Percentiles rank a stretch among this genome's conserved stretches.
phyloP scores from a whole-genome alignment of 2,797 vertebrate genomes.

The Sebastes glaucus region DNA sequence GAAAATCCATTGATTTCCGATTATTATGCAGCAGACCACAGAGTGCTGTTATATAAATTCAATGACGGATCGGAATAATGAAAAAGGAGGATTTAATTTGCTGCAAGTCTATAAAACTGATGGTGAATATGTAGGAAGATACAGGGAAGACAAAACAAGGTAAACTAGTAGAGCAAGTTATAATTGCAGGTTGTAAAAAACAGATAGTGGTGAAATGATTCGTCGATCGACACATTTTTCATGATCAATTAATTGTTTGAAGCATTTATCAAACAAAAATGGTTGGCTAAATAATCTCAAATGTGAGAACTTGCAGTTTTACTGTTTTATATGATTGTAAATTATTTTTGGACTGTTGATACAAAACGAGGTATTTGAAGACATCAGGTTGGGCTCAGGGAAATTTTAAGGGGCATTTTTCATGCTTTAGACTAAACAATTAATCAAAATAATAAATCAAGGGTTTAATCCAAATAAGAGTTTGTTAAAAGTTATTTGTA shows the following conservation, averaged over 20 bases:
- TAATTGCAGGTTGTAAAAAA: not conserved
- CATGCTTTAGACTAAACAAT: not conserved
- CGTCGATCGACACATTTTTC: not conserved
- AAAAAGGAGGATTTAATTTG: not conserved
- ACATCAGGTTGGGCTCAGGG: not conserved
- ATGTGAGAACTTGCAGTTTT: not conserved
- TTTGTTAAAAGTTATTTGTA: not conserved
- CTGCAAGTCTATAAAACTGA: not conserved
- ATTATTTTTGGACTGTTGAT: not conserved
- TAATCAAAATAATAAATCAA: not conserved
- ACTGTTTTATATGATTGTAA: not conserved
- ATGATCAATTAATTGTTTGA: not conserved
- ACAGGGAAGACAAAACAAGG: not conserved
- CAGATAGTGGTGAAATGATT: not conserved
- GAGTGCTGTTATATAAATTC: not conserved
- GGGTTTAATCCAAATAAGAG: not conserved
- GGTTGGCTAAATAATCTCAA: not conserved
- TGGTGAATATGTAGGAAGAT: not conserved
- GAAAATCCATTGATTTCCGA: not conserved
- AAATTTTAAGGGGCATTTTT: not conserved
- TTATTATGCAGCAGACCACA: not conserved
- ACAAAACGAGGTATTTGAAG: not conserved
- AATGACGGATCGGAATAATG: not conserved
- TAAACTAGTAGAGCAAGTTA: not conserved
- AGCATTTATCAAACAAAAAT: not conserved